Percentiles rank a stretch among this genome's conserved stretches.
Conservation (phyloP, 2,797 vertebrate genomes). For the Ptychobarbus kaznakovi region DNA sequence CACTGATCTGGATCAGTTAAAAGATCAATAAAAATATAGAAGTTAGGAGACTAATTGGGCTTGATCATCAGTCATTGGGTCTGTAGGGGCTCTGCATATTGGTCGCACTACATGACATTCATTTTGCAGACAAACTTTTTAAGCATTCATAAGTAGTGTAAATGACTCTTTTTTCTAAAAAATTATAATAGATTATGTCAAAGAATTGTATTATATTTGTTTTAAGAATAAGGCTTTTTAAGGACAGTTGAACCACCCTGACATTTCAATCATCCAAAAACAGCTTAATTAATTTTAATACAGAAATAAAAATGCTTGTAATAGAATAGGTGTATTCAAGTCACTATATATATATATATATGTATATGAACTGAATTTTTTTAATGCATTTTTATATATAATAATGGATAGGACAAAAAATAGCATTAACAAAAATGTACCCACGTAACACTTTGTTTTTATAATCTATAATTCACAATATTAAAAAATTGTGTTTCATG, state of each 20-base stretch:
- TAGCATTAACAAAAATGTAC: background rate
- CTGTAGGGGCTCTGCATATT: background rate
- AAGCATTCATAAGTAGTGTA: background rate
- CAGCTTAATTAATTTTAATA: background rate
- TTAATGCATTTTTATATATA: background rate
- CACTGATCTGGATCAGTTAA: background rate
- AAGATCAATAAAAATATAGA: background rate
- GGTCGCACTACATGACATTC: background rate
- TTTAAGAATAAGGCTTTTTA: background rate
- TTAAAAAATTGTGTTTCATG: background rate
- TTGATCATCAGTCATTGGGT: background rate
- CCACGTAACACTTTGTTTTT: background rate
- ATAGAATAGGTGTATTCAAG: background rate
- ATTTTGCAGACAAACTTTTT: background rate
- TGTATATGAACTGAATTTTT: background rate
- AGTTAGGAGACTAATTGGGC: background rate
- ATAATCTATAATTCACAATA: background rate
- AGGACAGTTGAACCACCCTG: background rate
- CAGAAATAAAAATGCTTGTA: background rate
- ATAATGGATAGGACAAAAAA: background rate
- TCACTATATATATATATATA: background rate
- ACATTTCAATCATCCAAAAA: background rate
- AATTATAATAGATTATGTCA: no score
- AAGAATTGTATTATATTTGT: background rate
- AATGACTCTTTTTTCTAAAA: background rate